Evolutionary conservation across 2,888 invertebrate species (phyloP), one percentile per base, ranked within the genome.

Genomic region (Campaea margaritaria): DNA sequence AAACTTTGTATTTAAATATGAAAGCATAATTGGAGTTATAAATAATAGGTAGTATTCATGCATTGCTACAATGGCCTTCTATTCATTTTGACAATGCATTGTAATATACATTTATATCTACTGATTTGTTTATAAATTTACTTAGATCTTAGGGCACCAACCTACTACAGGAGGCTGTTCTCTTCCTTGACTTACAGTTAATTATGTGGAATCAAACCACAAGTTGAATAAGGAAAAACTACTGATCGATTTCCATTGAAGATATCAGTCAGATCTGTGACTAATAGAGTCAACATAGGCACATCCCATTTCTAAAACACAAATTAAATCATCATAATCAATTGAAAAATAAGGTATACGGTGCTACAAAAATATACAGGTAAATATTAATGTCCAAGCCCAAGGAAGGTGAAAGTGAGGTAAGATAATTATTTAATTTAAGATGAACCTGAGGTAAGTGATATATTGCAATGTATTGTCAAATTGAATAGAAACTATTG

Each of bases 401-500:
- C 38, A 13, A 15, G 38, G 16, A 49, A 41, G 28, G 27, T 28
- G 15, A 12, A n/a, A 41, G 48, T n/a, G 43, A 49, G 36, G 41
- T 55, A 14, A 47, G 27, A 10, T 27, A n/a, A n/a, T n/a, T n/a
- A 21, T 21, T 21, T 21, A 7, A 14, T 0, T 8, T 13, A 14
- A 3, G 7, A 1, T 16, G 13, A 0, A n/a, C 16, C 50, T 27
- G 14, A 41, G 27, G 27, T 57, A 46, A 42, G 51, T 34, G 14
- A 9, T 39, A 14, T 58, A 70, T 49, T 61, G 15, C 64, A 67
- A 65, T 58, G 65, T 61, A 52, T 61, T 28, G 43, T 48, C 60
- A 56, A 61, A 43, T 8, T 51, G 51, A 55, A 61, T 60, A 52
- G 43, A 31, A 38, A 21, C 11, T 41, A 46, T 42, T 8, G 21